A percentile compares a stretch with the other conserved stretches of the same genome.
phyloP scores from a whole-genome alignment of 1,140 invertebrate species.

The Drosophila trapezifrons region DNA sequence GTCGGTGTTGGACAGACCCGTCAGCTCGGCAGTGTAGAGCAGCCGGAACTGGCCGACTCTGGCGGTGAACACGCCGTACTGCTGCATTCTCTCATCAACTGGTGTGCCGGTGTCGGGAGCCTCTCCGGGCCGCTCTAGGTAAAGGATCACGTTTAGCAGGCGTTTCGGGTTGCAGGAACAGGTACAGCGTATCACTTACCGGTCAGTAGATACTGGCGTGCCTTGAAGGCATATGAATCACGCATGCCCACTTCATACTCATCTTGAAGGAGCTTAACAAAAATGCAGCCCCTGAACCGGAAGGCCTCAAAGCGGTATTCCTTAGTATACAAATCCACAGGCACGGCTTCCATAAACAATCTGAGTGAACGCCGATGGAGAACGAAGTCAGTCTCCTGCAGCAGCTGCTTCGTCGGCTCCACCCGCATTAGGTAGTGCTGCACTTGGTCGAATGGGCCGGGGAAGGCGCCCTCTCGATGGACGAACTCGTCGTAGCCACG shows the following conservation, averaged over 20 bases:
- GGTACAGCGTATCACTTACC: conserved; percentile 5
- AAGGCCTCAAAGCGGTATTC: conserved; percentile 2
- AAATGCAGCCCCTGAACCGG: conserved; percentile 24
- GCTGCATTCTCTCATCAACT: conserved; percentile 18
- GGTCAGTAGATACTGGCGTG: conserved; percentile 22
- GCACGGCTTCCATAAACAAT: not conserved
- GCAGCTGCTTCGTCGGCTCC: not conserved
- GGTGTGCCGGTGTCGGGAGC: not conserved
- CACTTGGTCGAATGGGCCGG: not conserved
- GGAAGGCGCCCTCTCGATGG: not conserved
- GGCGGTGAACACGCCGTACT: conserved; percentile 29
- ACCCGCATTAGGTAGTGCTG: not conserved
- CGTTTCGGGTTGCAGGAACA: too few species aligned
- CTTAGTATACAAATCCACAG: accelerated
- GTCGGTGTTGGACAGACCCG: conserved; percentile 24
- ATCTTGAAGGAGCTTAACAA: not conserved
- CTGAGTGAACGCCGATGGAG: not conserved
- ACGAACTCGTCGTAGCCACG: not conserved
- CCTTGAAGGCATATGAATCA: conserved; percentile 3
- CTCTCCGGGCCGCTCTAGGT: conserved; percentile 5
- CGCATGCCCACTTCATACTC: accelerated
- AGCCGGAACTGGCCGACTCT: conserved; percentile 19
- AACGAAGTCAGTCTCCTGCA: conserved; percentile 2
- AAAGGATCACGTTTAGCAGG: too few species aligned
- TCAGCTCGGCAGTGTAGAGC: conserved; percentile 28